These are phyloP conservation scores for Phylloscopus trochiloides DNA, from an alignment of 2,113 vertebrate species.

Conservation along the genomic window DNA sequence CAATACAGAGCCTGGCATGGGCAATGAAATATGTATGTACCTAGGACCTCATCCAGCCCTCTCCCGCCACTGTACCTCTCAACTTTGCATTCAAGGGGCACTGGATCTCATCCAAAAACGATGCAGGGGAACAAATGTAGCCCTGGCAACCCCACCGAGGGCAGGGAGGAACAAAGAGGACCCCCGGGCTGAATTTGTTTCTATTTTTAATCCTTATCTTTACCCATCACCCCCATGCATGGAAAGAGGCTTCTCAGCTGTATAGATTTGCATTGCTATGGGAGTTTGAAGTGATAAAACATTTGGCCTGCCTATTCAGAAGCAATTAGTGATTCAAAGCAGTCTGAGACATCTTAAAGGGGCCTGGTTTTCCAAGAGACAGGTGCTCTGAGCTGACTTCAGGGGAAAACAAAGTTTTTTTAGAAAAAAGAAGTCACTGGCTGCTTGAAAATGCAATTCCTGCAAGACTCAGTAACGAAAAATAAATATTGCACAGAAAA, in stretches of 20 bases:
- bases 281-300: constrained; percentile 36
- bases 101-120: constrained; percentile 29
- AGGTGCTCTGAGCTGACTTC: constrained; percentile 8
- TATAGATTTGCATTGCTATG: constrained; percentile 57
- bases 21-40: constrained; percentile 27
- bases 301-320: constrained; percentile 40
- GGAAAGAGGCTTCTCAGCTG: constrained; percentile 31
- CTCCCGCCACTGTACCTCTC: background rate
- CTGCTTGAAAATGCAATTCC: background rate
- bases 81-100: constrained; percentile 3
- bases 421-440: background rate
- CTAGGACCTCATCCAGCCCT: constrained; percentile 15
- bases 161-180: constrained; percentile 43
- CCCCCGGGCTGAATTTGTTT: constrained; percentile 11
- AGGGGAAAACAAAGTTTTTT: background rate
- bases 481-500: background rate
- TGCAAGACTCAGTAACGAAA: background rate
- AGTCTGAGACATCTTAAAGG: constrained; percentile 23
- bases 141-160: constrained; percentile 21
- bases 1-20: background rate
- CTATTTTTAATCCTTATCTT: constrained; percentile 62
- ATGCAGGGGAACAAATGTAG: constrained; percentile 51
- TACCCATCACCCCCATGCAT: constrained; percentile 7
- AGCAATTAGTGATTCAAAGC: constrained; percentile 37
- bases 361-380: background rate